Evolutionary conservation across 2,113 vertebrate genomes (phyloP), one percentile per base, ranked within the genome.

Genomic region (Urocolius indicus): DNA sequence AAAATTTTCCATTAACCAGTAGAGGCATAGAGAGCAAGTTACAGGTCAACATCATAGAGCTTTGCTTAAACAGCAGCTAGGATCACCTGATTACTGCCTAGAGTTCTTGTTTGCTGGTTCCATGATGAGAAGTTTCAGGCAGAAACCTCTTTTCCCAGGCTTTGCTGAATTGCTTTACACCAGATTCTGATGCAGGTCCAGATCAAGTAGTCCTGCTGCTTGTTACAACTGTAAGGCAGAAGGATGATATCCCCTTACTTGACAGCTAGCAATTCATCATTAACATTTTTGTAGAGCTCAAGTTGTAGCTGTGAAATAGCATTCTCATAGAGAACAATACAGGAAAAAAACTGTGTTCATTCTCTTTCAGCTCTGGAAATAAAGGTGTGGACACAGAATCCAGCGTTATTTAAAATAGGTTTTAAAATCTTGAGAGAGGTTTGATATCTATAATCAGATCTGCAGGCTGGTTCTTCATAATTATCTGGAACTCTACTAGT

Each of bases 401-500:
- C 43, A 88, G 12, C 4, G 9, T 52, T 65, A 48, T 65, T 93
- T 71, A 86, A 93, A 94, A 71, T 83, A 91, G 89, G 11, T 58
- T 69, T 55, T 49, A 88, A 93, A 84, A 38, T 26, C 48, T 78
- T 59, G 71, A 88, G 85, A 91, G 36, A 76, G 29, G n/a, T 61
- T 90, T 93, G 45, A 19, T 91, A 85, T 95, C 85, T 96, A 22
- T 95, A 91, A 93, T 90, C 79, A 66, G 68, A 88, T 80, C 88
- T 72, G 46, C 69, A 84, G 90, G 49, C 41, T 65, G 26, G 78
- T 95, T 84, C 79, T 94, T 90, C 32, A 12, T 91, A 86, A 90
- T 90, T 84, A 67, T 68, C 45, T 90, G 79, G 6, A 66, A 74
- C 84, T 86, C 94, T 63, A 59, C 65, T 68, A 29, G 61, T 86